Evolutionary conservation across 2,113 vertebrate species (phyloP).

Genomic region (Paratilapia polleni): DNA sequence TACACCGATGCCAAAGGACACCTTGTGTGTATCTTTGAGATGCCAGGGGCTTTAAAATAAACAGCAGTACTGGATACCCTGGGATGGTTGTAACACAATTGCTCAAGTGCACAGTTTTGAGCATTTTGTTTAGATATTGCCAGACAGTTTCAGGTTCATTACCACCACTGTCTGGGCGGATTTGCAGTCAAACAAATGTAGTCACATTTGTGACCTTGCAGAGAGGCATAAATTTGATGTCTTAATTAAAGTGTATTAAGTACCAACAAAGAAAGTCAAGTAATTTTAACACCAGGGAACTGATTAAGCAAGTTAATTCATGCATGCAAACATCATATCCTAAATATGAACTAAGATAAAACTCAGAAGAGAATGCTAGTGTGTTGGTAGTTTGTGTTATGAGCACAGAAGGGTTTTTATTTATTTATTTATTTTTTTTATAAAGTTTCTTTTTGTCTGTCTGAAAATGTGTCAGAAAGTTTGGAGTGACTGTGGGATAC

Average conservation of each 20-base stretch:
- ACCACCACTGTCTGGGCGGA: background rate
- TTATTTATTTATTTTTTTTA: background rate
- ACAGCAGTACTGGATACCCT: background rate
- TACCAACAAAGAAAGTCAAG: background rate
- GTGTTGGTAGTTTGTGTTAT: background rate
- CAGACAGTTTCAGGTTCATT: background rate
- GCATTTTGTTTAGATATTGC: background rate
- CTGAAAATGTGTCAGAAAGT: background rate
- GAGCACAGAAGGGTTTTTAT: background rate
- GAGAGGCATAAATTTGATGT: background rate
- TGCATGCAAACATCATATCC: background rate
- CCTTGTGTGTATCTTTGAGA: background rate
- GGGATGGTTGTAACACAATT: background rate
- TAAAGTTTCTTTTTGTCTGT: background rate
- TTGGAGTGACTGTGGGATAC: background rate
- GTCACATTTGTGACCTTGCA: background rate
- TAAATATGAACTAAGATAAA: background rate
- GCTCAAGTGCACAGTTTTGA: background rate
- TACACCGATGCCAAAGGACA: background rate
- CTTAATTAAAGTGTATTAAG: background rate
- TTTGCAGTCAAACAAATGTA: background rate
- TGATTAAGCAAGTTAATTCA: background rate
- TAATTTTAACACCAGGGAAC: background rate
- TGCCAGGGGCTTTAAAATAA: background rate
- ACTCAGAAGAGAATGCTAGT: background rate